Conservation (phyloP, 1,140 invertebrate genomes). For the Pogonognathellus flavescens region DNA sequence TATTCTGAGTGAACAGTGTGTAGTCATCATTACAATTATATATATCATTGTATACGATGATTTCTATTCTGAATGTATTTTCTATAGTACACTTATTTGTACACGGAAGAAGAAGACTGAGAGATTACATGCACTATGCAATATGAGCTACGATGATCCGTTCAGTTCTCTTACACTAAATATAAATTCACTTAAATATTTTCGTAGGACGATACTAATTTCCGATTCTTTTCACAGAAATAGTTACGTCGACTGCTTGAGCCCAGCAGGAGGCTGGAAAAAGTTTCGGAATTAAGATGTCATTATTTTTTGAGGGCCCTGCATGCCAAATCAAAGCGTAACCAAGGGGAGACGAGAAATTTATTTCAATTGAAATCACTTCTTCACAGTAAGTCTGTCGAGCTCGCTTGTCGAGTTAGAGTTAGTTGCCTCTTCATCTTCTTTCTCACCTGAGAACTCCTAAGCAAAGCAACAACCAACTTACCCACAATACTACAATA, state of each 20-base stretch:
- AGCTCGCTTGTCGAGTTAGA: constrained; percentile 2
- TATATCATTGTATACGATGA: too few species aligned
- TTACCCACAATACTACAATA: not conserved
- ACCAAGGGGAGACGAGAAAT: constrained; percentile 59
- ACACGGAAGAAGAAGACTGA: too few species aligned
- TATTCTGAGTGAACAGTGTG: too few species aligned
- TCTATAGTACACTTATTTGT: too few species aligned
- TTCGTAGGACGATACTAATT: constrained; percentile 50
- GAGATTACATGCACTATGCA: too few species aligned
- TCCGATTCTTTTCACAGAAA: constrained; percentile 62
- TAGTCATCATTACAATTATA: too few species aligned
- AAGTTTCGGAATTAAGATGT: constrained; percentile 60
- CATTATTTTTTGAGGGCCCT: constrained; percentile 58
- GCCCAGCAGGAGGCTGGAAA: constrained; percentile 57
- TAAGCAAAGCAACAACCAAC: not conserved
- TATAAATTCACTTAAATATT: not conserved
- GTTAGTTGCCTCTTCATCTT: constrained; percentile 21
- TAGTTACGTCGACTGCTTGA: constrained; percentile 50
- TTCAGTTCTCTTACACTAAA: not conserved
- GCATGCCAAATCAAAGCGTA: constrained; percentile 63
- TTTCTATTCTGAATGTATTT: too few species aligned
- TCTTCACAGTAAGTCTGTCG: constrained; percentile 31
- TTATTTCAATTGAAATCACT: constrained; percentile 61
- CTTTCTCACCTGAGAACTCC: constrained; percentile 41
- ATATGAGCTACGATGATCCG: not conserved